Conservation (phyloP, 2,888 invertebrate species). For the Muschampia plurimacula region DNA sequence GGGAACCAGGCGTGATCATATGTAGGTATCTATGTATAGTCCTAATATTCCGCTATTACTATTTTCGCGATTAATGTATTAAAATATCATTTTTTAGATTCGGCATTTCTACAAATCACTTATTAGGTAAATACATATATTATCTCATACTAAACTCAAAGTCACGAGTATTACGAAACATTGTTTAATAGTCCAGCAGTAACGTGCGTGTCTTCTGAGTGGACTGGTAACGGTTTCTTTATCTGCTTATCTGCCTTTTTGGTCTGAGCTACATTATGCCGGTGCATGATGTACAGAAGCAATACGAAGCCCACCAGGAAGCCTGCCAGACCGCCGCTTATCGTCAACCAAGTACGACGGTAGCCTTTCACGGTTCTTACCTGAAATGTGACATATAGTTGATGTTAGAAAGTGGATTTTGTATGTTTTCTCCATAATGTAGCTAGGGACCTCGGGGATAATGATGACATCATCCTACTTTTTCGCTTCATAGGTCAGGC, state of each 20-base stretch:
- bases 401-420: neutral
- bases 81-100: neutral
- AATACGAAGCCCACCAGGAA: conserved; percentile 78
- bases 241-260: conserved; percentile 65
- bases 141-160: neutral
- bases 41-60: neutral
- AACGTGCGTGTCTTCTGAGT: conserved; percentile 62
- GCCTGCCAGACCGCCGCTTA: conserved; percentile 75
- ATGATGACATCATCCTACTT: no score
- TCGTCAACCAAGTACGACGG: conserved; percentile 77
- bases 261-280: conserved; percentile 76
- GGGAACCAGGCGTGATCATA: no score
- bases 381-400: conserved; percentile 53
- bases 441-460: no score
- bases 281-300: conserved; percentile 77
- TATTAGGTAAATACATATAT: neutral
- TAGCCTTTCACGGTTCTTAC: conserved; percentile 61
- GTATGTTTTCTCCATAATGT: neutral
- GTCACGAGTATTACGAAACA: conserved; percentile 44
- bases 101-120: neutral
- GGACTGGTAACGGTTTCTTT: conserved; percentile 56
- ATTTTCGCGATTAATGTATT: neutral
- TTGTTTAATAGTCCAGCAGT: conserved; percentile 66
- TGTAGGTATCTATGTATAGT: no score
- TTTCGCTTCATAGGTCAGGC: no score